phyloP scores from a whole-genome alignment of 2,113 vertebrate genomes.

The Anser cygnoides region DNA sequence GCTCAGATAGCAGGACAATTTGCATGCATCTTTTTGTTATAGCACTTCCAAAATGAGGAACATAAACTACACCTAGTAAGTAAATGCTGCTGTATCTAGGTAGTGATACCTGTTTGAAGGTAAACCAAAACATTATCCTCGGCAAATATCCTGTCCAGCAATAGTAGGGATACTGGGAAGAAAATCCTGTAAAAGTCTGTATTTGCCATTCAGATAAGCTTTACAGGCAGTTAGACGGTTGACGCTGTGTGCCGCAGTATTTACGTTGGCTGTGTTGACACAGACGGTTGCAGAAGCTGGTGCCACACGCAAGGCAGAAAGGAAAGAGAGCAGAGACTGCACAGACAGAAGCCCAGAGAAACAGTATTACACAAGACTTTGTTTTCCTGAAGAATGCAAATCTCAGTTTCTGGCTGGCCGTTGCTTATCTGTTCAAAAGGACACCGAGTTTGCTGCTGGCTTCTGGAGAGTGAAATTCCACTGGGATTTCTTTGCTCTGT shows the following conservation, averaged over 20 bases:
- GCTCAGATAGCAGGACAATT: neutral
- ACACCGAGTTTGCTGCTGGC: neutral
- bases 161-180: neutral
- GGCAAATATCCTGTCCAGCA: neutral
- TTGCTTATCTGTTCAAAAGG: constrained; percentile 10
- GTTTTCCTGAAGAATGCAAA: constrained; percentile 20
- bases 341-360: neutral
- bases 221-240: neutral
- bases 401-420: neutral
- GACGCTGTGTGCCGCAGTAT: neutral
- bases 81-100: neutral
- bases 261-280: neutral
- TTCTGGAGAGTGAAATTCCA: neutral
- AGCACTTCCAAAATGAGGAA: neutral
- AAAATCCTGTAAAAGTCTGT: neutral
- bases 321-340: neutral
- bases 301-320: neutral
- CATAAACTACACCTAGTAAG: neutral
- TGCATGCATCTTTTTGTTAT: neutral
- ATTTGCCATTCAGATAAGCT: neutral
- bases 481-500: neutral
- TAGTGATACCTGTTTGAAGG: neutral
- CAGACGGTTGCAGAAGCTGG: fast-evolving
- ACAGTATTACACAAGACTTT: neutral
- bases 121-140: neutral